Evolutionary conservation across 2,113 vertebrate genomes (phyloP), one percentile per base, ranked within the genome.

Genomic region (Blennius ocellaris): DNA sequence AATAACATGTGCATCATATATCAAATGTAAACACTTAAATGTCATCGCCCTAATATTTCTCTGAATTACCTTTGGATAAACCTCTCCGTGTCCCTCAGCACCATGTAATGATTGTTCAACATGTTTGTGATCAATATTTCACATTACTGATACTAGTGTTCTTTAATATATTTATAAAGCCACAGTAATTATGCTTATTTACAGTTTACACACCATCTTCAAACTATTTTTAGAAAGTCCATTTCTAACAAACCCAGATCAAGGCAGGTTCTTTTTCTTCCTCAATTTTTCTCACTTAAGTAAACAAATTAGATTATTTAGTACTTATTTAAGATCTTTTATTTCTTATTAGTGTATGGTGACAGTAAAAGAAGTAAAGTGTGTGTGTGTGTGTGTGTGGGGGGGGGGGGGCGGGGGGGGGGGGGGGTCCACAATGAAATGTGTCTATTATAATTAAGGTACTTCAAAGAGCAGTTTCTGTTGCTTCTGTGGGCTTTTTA

Each of bases 391-490:
- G 21, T 30, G 5, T 30, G 21, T 30, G 21, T 30, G 21, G 2
- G 21, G 2, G 21, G 21, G 21, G 21, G 2, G 21, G 21, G 21
- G 21, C 4, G 21, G 21, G 21, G 21, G 2, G 21, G 21, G 51
- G 11, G 43, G 17, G 21, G 7, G 17, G 9, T 66, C 62, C 9
- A 49, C 55, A 54, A 21, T 72, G 14, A 60, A 69, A 64, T 17
- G 54, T 71, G 58, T 65, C 51, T 1, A 39, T 81, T 41, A 51
- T 1, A 6, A 78, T 83, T 67, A 81, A 50, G 30, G 55, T 15
- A n/a, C 56, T 78, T 81, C 44, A 84, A 69, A 81, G 63, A 62
- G 59, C 17, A 61, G 51, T 39, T 16, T 73, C 47, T 49, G 40
- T 84, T 52, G 40, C 21, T n/a, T 57, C 44, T 50, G 36, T 55